A percentile compares a stretch with the other conserved stretches of the same genome.
phyloP scores from a whole-genome alignment of 2,888 invertebrate genomes.

The Drosophila borborema region DNA sequence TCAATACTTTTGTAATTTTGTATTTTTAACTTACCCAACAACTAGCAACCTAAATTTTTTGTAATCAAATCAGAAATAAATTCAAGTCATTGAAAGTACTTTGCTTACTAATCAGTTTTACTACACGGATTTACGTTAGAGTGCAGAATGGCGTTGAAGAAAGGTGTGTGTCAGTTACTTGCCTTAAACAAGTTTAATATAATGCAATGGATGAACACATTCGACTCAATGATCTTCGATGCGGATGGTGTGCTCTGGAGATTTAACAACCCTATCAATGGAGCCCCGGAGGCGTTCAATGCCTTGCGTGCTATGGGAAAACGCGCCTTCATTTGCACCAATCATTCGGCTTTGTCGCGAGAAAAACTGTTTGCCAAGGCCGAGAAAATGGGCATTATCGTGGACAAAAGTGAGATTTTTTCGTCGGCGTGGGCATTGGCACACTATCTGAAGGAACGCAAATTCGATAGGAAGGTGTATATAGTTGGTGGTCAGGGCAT shows the following conservation, averaged over 20 bases:
- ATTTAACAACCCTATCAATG: constrained; percentile 24
- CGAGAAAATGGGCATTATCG: constrained; percentile 38
- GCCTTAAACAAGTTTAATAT: constrained; percentile 47
- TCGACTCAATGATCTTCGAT: constrained; percentile 58
- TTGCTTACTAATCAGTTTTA: background rate
- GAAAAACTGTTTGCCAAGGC: constrained; percentile 33
- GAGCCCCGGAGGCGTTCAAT: constrained; percentile 58
- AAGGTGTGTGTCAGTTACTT: constrained; percentile 53
- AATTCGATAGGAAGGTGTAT: constrained; percentile 51
- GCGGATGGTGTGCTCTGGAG: constrained; percentile 62
- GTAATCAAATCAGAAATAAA: background rate
- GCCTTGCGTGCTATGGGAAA: constrained; percentile 62
- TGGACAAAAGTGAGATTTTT: constrained; percentile 42
- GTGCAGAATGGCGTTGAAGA: constrained; percentile 20
- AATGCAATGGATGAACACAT: constrained; percentile 53
- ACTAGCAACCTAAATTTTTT: background rate
- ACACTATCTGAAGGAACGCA: constrained; percentile 34
- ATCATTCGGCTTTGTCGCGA: constrained; percentile 47
- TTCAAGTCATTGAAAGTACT: background rate
- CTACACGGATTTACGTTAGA: constrained; percentile 17
- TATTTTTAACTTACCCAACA: background rate
- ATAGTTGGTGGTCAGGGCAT: constrained; percentile 59
- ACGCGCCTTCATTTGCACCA: constrained; percentile 56
- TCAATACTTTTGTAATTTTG: too few relatives aligned
- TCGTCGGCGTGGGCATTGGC: constrained; percentile 50